Evolutionary conservation across 2,888 invertebrate genomes (phyloP).

Genomic region (Dioctria linearis): DNA sequence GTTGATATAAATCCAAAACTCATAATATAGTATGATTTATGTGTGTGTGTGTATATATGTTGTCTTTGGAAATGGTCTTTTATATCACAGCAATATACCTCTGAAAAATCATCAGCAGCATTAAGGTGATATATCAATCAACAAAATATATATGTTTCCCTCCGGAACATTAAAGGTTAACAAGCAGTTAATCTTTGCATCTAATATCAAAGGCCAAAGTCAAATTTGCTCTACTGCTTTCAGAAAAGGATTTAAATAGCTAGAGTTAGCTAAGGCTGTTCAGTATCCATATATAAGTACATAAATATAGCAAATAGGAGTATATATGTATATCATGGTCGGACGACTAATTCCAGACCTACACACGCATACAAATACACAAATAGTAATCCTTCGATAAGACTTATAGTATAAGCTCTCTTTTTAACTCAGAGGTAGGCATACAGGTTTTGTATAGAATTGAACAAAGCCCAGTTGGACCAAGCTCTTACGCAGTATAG

Average conservation of each 20-base stretch:
- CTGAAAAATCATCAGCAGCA: no score
- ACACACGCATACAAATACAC: not conserved
- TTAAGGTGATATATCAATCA: no score
- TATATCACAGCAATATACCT: no score
- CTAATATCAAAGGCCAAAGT: not conserved
- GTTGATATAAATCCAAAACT: no score
- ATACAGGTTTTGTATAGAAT: not conserved
- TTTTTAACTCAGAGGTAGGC: conserved; percentile 19
- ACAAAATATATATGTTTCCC: no score
- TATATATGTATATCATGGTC: not conserved
- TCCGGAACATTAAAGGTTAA: not conserved
- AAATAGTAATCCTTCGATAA: not conserved
- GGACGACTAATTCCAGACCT: not conserved
- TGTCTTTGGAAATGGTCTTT: no score
- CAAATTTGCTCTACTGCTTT: not conserved
- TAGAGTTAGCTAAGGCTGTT: not conserved
- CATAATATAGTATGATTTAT: no score
- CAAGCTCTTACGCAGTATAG: conserved; percentile 41
- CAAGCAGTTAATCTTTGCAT: not conserved
- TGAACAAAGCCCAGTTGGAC: conserved; percentile 48
- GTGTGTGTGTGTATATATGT: no score
- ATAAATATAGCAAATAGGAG: no score
- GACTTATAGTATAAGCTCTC: conserved; percentile 38
- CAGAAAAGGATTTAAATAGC: not conserved
- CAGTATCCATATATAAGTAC: not conserved